Evolutionary conservation across 2,113 vertebrate species (phyloP), one percentile per base, ranked within the genome.

Genomic region (Benthochromis sp.): DNA sequence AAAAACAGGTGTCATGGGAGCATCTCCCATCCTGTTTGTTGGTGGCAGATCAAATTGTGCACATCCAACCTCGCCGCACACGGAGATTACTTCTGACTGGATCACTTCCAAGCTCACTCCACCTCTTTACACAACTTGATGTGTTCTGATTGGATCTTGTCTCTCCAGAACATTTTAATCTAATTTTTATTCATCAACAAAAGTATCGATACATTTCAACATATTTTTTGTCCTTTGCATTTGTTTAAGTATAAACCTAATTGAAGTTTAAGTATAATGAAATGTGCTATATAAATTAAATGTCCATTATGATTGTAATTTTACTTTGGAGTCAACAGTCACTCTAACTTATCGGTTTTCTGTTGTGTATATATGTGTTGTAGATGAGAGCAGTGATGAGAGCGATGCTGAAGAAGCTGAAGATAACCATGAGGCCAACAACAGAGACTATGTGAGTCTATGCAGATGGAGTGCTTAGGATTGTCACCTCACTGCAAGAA

Each of bases 391-490:
- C 83, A 73, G 84, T 66, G 89, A 82, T 6, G 93, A 88, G 31
- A 92, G 84, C 24, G 90, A 94, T 31, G 82, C 82, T n/a, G 92
- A 93, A 21, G 83, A 92, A 53, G 13, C 29, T 84, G 86, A 93
- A 31, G 63, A 92, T 36, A 69, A 84, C 9, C 61, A 90, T 31
- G 71, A 78, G 27, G 16, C 71, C 14, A 84, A 87, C 13, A 85
- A 8, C 80, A 86, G 36, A 82, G 90, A 87, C 76, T 89, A 61
- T 88, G 92, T 94, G 52, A 92, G 92, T 92, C n/a, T 80, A 52
- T 50, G 71, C 16, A 50, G 43, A 17, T 29, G 9, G 71, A 76
- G 40, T 47, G 69, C 21, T 73, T 73, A 27, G 69, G 69, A 2
- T 24, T 73, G 38, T 73, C 38, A 27, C 69, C 69, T 73, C 13